Percentiles rank a stretch among this genome's conserved stretches.
Evolutionary conservation across 2,888 invertebrate genomes (phyloP).

Genomic region (Hirtodrosophila alboralis): DNA sequence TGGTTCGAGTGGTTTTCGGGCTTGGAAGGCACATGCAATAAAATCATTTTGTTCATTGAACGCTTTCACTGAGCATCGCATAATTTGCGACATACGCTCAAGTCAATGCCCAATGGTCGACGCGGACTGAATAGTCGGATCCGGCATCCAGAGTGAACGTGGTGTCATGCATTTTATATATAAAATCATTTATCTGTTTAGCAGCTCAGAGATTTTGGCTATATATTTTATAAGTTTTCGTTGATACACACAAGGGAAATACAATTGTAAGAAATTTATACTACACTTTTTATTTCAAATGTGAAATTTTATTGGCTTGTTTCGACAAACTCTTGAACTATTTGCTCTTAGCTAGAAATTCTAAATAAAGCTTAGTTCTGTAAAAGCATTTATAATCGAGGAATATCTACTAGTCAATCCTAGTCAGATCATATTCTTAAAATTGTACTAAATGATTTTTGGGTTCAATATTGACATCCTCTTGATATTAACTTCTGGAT

Average conservation of each 20-base stretch:
- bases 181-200: constrained; percentile 76
- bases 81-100: constrained; percentile 76
- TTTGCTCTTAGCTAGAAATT: no score
- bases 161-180: constrained; percentile 60
- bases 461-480: no score
- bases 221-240: constrained; percentile 16
- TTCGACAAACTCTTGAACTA: no score
- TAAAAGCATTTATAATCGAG: no score
- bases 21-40: constrained; percentile 69
- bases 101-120: constrained; percentile 54
- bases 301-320: no score
- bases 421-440: no score
- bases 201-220: constrained; percentile 55
- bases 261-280: background rate
- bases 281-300: no score
- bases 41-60: constrained; percentile 82
- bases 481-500: no score
- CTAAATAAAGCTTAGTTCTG: no score
- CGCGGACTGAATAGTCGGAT: background rate
- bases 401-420: no score
- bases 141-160: background rate
- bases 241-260: background rate
- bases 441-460: no score
- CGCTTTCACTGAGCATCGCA: constrained; percentile 58
- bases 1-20: constrained; percentile 63